Base-by-base conservation (phyloP, 2,113 vertebrate genomes). In the Oenanthe melanoleuca region DNA sequence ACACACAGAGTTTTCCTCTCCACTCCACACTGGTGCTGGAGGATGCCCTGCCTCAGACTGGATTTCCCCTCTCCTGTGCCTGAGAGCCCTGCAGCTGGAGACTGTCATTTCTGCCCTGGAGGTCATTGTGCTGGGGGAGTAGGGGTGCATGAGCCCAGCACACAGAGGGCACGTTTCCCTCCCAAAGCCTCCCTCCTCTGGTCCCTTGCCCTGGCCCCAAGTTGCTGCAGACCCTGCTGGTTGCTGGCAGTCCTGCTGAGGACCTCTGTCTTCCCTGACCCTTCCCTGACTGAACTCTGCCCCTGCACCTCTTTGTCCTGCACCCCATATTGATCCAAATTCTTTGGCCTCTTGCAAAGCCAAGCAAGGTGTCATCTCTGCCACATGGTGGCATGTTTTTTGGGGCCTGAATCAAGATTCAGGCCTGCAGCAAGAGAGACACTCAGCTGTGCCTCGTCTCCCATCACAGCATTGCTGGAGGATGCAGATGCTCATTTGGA, bases 51-150 rank as follows among this genome's bases (percentile, higher is more conserved):
- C 60, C 50, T 92, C 50, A 22, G 24, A 31, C 17, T 70, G 56
- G 38, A 73, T 63, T 77, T 83, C 23, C 40, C 66, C 26, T 10
- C 23, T 88, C 33, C 19, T 11, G 19, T 70, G 52, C 14, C 52
- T 77, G 42, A 29, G 71, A 74, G 28, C 13, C 64, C 61, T 82
- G 33, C 56, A 91, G 92, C 77, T 87, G 91, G 65, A 87, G 53
- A 45, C 63, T 3, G 0, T 90, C 11, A 72, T 57, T 85, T 79
- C 69, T 94, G 70, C 66, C 45, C 57, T 34, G 37, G 34, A 2
- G 23, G 57, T 79, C 77, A 45, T 14, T 29, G 26, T 1, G 1
- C 53, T 1, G 4, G 16, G 67, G 37, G 22, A 86, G 53, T 2
- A 86, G 19, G 24, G 44, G 4, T 3, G 9, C 53, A 56, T 56